These are phyloP conservation scores for Cettia cetti DNA, from an alignment of 2,113 vertebrate species.

Conservation along the genomic window DNA sequence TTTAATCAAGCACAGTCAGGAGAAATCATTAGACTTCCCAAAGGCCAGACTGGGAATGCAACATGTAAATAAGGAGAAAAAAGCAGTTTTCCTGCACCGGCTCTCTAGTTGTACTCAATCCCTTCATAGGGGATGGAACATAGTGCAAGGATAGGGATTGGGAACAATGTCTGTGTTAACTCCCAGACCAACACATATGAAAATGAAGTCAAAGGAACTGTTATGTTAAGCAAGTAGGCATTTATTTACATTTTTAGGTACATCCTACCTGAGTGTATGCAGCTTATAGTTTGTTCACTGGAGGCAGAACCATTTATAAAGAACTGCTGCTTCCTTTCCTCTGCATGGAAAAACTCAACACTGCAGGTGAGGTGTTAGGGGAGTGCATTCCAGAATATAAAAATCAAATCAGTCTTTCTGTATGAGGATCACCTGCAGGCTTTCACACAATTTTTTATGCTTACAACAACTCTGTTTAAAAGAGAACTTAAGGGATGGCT, in stretches of 20 bases:
- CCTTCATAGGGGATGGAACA: neutral
- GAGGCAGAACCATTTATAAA: neutral
- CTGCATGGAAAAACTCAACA: neutral
- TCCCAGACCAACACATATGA: neutral
- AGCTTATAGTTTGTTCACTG: neutral
- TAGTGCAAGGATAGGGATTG: accelerated
- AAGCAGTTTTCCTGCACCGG: neutral
- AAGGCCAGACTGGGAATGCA: neutral
- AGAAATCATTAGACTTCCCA: neutral
- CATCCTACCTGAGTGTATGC: neutral
- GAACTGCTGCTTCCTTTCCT: neutral
- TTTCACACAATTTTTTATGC: neutral
- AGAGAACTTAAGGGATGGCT: neutral
- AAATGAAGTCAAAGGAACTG: neutral
- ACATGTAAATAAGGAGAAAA: neutral
- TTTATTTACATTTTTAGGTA: neutral
- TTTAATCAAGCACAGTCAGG: neutral
- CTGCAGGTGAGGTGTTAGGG: neutral
- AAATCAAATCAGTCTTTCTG: neutral
- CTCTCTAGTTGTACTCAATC: accelerated
- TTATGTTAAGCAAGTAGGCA: neutral
- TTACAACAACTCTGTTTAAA: neutral
- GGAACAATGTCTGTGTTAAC: neutral
- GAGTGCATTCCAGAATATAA: constrained; percentile 1
- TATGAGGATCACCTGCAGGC: constrained; percentile 23